A percentile compares a stretch with the other conserved stretches of the same genome.
phyloP scores from a whole-genome alignment of 2,888 invertebrate genomes.

The Ectropis crepuscularia region DNA sequence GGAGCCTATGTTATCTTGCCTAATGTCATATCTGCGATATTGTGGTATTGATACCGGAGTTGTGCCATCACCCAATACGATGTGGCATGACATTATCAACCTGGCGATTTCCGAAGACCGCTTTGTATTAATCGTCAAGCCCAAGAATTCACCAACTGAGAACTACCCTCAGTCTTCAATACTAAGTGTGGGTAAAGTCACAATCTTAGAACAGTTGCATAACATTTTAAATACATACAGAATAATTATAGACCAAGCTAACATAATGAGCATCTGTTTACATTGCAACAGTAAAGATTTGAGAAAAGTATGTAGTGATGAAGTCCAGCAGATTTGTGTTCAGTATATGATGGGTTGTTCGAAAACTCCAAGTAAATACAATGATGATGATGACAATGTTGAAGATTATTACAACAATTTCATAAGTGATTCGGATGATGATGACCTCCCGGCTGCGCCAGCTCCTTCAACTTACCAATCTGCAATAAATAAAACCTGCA shows the following conservation, averaged over 20 bases:
- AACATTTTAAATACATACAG: constrained; percentile 88
- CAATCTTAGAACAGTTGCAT: constrained; percentile 86
- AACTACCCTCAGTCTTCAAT: constrained; percentile 80
- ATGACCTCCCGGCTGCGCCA: constrained; percentile 55
- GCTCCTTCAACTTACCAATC: constrained; percentile 34
- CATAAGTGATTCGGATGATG: constrained; percentile 73
- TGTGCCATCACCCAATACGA: constrained; percentile 81
- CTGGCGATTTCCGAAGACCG: constrained; percentile 71
- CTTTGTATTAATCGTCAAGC: constrained; percentile 62
- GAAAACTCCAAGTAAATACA: constrained; percentile 30
- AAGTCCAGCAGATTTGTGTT: constrained; percentile 61
- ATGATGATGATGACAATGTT: constrained; percentile 59
- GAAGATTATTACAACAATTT: constrained; percentile 66
- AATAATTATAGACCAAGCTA: constrained; percentile 85
- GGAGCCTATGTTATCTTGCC: constrained; percentile 61
- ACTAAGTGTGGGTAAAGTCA: constrained; percentile 83
- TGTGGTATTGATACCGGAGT: constrained; percentile 86
- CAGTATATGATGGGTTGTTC: constrained; percentile 49
- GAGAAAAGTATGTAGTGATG: constrained; percentile 56
- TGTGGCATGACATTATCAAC: constrained; percentile 75
- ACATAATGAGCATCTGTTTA: constrained; percentile 90
- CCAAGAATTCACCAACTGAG: constrained; percentile 82
- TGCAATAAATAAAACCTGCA: constrained; percentile 55
- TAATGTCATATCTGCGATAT: constrained; percentile 70
- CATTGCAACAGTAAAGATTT: constrained; percentile 79